Base-by-base conservation (phyloP, 2,797 vertebrate genomes). In the Gobio occitaniae region DNA sequence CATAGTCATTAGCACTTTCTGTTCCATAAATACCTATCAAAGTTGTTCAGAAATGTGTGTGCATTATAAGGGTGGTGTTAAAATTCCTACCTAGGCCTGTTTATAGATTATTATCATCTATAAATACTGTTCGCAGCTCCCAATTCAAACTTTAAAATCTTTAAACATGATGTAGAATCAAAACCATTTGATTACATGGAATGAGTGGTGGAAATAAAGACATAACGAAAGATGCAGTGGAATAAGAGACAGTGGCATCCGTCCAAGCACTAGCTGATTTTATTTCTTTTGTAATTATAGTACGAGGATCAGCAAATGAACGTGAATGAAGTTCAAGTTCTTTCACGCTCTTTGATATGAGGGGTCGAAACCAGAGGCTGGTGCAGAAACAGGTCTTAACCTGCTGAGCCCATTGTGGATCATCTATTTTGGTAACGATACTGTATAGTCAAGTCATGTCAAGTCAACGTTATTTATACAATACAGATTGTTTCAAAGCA, bases 401-500 rank as follows among this genome's bases (percentile, higher is more conserved):
- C 29, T 91, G 91, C 86, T 68, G 66, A 85, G 76, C 68, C 69
- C 69, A 86, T 84, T 86, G 79, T 80, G 76, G 89, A 84, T 84
- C 90, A 93, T 92, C 86, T 92, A 90, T 94, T 93, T 93, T 89
- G 78, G 89, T 86, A 82, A 69, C 63, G 59, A 61, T 76, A 74
- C 88, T 89, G 61, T 21, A 13, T 44, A 44, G 41, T 44, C 41
- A 44, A 44, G 41, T 44, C 41, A 10, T 44, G 41, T 44, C 41
- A 44, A 44, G 41, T 44, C 41, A 44, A 44, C 41, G 9, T 44
- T 44, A 44, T 44, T 44, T 44, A 41, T 41, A 41, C 38, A 41
- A 41, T 41, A 41, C 38, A 41, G 38, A 8, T 41, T 41, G 7
- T 41, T 41, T 41, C 7, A 38, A 38, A 38, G 36, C 36, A 38